A percentile compares a stretch with the other conserved stretches of the same genome.
Conservation (phyloP, 2,113 vertebrate genomes). For the Micronycteris hirsuta region DNA sequence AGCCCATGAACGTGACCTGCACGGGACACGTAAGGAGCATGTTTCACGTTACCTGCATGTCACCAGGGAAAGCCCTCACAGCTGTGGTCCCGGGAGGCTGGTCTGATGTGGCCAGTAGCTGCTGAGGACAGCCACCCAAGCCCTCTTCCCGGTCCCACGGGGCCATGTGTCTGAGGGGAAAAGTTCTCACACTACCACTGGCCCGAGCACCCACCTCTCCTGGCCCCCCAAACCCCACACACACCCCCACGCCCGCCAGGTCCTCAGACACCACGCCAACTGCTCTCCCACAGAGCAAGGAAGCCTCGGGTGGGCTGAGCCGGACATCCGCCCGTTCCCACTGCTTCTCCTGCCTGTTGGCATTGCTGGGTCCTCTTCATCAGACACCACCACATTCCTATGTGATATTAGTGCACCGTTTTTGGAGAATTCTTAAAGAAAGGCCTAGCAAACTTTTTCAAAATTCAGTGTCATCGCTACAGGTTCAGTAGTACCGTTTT, state of each 20-base stretch:
- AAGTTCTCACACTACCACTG: accelerated
- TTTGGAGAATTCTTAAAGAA: slow-evolving; percentile 2
- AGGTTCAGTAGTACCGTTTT: background rate
- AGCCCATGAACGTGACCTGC: slow-evolving; percentile 66
- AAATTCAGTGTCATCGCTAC: background rate
- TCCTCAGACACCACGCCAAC: accelerated
- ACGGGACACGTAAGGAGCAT: slow-evolving; percentile 56
- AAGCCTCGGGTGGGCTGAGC: accelerated
- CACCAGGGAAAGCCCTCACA: no score
- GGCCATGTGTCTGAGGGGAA: background rate
- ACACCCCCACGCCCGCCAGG: accelerated
- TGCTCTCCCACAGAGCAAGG: background rate
- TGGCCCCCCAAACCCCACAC: no score
- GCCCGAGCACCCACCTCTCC: accelerated
- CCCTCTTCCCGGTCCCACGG: background rate
- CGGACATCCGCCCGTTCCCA: no score
- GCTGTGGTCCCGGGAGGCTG: accelerated
- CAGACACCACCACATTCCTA: background rate
- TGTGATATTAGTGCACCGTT: background rate
- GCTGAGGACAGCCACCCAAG: accelerated
- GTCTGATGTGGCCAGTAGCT: accelerated
- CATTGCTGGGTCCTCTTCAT: background rate
- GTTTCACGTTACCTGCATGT: accelerated
- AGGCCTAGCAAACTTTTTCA: background rate
- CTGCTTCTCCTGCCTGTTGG: background rate